A percentile compares a stretch with the other conserved stretches of the same genome.
Conservation (phyloP, 1,140 invertebrate genomes). For the Gonioctena quinquepunctata region DNA sequence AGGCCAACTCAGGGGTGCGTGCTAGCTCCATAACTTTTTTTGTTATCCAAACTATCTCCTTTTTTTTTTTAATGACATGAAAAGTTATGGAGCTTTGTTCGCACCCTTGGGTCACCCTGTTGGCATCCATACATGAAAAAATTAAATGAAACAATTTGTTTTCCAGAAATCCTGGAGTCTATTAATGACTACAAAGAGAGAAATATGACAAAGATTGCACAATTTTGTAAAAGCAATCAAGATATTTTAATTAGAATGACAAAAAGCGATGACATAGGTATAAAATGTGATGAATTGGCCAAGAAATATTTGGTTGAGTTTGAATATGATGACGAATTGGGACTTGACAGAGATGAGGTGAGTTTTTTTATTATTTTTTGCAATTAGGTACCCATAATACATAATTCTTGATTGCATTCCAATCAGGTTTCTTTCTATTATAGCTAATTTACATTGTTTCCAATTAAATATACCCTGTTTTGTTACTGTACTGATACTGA, state of each 20-base stretch:
- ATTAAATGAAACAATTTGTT: no score
- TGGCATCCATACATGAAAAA: no score
- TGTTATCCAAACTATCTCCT: no score
- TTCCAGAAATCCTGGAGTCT: slow-evolving; percentile 20
- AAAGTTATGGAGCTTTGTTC: no score
- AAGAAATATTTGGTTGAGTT: slow-evolving; percentile 21
- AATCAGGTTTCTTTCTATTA: neutral
- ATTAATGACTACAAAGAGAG: slow-evolving; percentile 25
- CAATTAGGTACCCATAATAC: neutral
- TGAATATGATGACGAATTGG: slow-evolving; percentile 1
- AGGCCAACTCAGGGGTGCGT: no score
- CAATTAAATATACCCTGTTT: no score
- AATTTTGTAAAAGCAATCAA: slow-evolving; percentile 8
- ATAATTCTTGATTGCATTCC: neutral
- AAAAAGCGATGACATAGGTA: neutral
- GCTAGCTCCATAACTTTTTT: no score
- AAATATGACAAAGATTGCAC: slow-evolving; percentile 3
- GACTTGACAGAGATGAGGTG: neutral
- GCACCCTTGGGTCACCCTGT: no score
- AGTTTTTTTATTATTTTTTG: no score
- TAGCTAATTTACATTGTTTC: no score
- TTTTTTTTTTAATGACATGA: no score
- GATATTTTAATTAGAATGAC: neutral
- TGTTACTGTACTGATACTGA: no score
- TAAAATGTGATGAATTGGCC: neutral